phyloP scores from a whole-genome alignment of 2,113 vertebrate species.

The Ahaetulla prasina region DNA sequence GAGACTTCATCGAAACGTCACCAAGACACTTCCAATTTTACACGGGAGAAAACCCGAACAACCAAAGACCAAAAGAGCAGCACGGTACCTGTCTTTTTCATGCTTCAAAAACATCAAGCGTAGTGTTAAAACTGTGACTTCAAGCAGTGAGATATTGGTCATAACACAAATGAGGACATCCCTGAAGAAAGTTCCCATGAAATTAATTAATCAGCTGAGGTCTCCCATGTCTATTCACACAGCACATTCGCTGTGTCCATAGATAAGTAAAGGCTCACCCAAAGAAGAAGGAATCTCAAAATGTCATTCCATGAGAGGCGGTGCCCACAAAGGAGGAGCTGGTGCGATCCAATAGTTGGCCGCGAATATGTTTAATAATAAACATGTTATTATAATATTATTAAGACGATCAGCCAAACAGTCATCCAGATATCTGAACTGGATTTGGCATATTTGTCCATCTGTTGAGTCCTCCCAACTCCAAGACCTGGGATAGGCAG shows the following conservation, averaged over 20 bases:
- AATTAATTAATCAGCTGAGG: slow-evolving; percentile 8
- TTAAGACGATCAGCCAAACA: neutral
- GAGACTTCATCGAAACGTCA: too few relatives aligned
- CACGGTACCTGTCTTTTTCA: neutral
- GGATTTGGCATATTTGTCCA: neutral
- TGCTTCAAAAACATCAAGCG: slow-evolving; percentile 1
- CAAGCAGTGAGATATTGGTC: neutral
- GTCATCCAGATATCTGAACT: neutral
- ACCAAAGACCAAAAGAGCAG: too few relatives aligned
- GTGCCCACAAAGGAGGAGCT: neutral
- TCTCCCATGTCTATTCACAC: slow-evolving; percentile 15
- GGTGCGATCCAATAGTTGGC: neutral
- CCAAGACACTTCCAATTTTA: too few relatives aligned
- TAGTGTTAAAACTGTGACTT: slow-evolving; percentile 19
- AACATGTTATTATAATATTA: neutral
- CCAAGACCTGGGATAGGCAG: neutral
- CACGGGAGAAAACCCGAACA: too few relatives aligned
- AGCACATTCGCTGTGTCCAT: slow-evolving; percentile 2
- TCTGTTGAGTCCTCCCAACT: neutral
- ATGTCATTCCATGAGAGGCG: neutral
- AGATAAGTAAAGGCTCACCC: neutral
- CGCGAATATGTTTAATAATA: neutral
- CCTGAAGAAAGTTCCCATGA: slow-evolving; percentile 8
- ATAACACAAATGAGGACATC: neutral
- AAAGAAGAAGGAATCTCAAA: neutral